Evolutionary conservation across 2,797 vertebrate species (phyloP), one percentile per base, ranked within the genome.

Genomic region (Artibeus lituratus): DNA sequence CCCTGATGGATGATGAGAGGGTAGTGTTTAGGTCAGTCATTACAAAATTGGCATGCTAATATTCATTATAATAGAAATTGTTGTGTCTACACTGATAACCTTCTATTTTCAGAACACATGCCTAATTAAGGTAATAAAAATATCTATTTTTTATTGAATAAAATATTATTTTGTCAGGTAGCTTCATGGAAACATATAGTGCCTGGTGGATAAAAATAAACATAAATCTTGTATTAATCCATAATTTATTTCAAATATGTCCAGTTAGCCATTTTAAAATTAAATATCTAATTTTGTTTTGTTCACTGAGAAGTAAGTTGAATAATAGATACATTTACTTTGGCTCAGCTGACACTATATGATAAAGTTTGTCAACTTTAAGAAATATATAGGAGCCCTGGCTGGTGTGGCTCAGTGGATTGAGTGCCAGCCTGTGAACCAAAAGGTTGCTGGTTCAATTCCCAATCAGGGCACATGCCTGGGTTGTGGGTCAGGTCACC

Each of bases 251-350:
- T 3, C n/a, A 81, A 96, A 81, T 86, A 76, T 53, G 82, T 70
- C 74, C 35, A 53, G 55, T 35, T 83, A 91, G 57, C 19, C 76
- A 86, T 69, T 93, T 95, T 95, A 88, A 39, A 97, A 96, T 35
- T 94, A 35, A 97, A 95, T 2, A 57, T 91, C 26, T 19, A 90
- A 77, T 81, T 96, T 96, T 93, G 0, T 8, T 39, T 95, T 86
- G 32, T 16, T 92, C 90, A 76, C 32, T 83, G 69, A n/a, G 77
- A 57, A 92, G 77, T 24, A 93, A 94, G 3, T 4, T 84, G 35
- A 91, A 74, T 84, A 92, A 89, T 83, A 72, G 18, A 15, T 96
- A 0, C 16, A 15, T 96, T 94, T 94, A 77, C 15, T 5, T 93
- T 90, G 84, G 18, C 87, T 96, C 76, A 94, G 12, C 53, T 24